These are phyloP conservation scores for Drosophila neotestacea DNA, from an alignment of 2,888 invertebrate genomes.

Conservation along the genomic window DNA sequence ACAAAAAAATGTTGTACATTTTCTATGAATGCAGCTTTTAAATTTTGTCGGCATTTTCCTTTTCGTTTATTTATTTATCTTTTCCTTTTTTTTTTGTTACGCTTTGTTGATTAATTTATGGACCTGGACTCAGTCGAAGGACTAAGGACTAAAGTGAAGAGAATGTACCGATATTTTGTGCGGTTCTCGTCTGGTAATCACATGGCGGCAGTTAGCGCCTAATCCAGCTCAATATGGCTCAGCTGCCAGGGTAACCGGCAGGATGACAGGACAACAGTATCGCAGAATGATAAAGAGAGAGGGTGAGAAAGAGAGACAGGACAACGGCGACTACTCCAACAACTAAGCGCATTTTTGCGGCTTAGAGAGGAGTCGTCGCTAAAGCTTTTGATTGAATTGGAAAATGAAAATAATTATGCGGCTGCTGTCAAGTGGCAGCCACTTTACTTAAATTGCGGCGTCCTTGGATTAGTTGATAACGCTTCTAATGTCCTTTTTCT, in stretches of 20 bases:
- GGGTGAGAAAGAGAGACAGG: neutral
- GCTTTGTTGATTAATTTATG: conserved; percentile 75
- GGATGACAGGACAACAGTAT: conserved; percentile 5
- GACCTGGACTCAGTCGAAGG: conserved; percentile 10
- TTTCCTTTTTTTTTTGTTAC: neutral
- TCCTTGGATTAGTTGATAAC: conserved; percentile 22
- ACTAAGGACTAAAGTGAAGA: conserved; percentile 5
- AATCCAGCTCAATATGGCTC: conserved; percentile 76
- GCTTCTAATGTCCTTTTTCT: conserved; percentile 15
- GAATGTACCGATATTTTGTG: conserved; percentile 42
- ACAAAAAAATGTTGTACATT: conserved; percentile 15
- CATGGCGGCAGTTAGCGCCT: conserved; percentile 72
- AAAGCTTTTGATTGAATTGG: conserved; percentile 72
- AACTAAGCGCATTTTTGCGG: conserved; percentile 56
- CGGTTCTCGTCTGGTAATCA: conserved; percentile 58
- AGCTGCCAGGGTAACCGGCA: conserved; percentile 46
- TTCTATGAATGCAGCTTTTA: conserved; percentile 17
- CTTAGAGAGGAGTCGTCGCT: conserved; percentile 29
- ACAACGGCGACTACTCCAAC: conserved; percentile 9
- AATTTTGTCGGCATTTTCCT: conserved; percentile 8
- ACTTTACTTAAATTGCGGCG: conserved; percentile 38
- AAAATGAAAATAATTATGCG: conserved; percentile 75
- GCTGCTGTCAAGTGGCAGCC: conserved; percentile 50
- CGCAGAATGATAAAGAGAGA: neutral
- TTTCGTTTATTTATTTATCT: conserved; percentile 12